Evolutionary conservation across 2,797 vertebrate species (phyloP).

Genomic region (Glyptemys insculpta): DNA sequence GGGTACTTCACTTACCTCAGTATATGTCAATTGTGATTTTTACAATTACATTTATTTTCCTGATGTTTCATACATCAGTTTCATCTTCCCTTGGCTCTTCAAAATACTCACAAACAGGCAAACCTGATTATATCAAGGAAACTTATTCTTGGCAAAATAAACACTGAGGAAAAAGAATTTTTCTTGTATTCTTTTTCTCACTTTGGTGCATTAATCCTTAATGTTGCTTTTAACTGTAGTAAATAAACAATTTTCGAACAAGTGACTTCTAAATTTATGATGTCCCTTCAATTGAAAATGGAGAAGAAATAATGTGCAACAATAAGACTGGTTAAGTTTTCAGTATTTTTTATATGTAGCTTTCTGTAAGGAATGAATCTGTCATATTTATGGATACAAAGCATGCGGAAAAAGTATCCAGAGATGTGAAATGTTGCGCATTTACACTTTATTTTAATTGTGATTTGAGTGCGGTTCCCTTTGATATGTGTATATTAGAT

Average conservation of each 20-base stretch:
- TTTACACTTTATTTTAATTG: not conserved
- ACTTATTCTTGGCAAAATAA: not conserved
- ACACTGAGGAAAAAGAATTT: not conserved
- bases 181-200: not conserved
- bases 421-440: not conserved
- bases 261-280: not conserved
- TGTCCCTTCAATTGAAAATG: not conserved
- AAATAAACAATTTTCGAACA: not conserved
- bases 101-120: not conserved
- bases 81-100: not conserved
- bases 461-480: not conserved
- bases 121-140: not conserved
- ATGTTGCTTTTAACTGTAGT: not conserved
- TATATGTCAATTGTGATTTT: not conserved
- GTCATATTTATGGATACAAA: not conserved
- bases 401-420: not conserved
- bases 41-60: not conserved
- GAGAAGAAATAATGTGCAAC: not conserved
- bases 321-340: not conserved
- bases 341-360: not conserved
- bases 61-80: not conserved
- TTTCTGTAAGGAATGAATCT: not conserved
- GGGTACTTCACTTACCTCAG: constrained; percentile 14
- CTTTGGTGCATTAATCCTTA: not conserved
- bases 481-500: not conserved